Conservation (phyloP, 2,113 vertebrate species). For the Toxostoma redivivum region DNA sequence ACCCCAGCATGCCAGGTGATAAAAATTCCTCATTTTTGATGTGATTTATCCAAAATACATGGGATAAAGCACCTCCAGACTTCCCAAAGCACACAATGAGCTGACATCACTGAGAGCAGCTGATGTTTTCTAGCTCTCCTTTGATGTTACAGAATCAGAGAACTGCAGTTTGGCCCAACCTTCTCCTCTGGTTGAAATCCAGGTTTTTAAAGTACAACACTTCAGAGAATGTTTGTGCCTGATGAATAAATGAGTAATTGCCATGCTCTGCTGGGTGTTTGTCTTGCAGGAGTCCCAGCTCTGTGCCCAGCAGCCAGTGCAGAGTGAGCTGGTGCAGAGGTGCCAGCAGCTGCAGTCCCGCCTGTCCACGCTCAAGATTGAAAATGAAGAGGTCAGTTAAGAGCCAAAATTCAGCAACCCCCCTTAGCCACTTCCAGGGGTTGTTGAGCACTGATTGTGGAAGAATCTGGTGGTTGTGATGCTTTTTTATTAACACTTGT, state of each 20-base stretch:
- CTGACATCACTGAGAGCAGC: not conserved
- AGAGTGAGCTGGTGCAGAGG: constrained; percentile 89
- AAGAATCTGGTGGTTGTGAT: not conserved
- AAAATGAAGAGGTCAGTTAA: constrained; percentile 91
- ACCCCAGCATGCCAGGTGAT: not conserved
- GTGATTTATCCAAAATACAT: not conserved
- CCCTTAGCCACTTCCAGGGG: not conserved
- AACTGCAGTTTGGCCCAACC: not conserved
- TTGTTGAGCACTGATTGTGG: not conserved
- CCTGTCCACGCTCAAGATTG: constrained; percentile 92
- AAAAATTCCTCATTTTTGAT: not conserved
- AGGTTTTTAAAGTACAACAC: not conserved
- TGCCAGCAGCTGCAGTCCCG: constrained; percentile 94
- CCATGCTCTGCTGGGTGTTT: not conserved
- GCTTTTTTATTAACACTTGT: not conserved
- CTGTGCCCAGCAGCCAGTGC: constrained; percentile 90
- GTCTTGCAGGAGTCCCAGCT: constrained; percentile 84
- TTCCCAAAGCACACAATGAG: fast-evolving
- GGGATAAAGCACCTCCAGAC: not conserved
- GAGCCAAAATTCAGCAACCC: not conserved
- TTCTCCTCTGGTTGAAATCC: not conserved
- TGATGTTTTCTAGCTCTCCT: not conserved
- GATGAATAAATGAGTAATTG: not conserved
- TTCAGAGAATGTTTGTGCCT: not conserved
- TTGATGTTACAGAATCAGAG: not conserved